Conservation (phyloP, 35 echinoderm and acorn worm species). For the Hemicentrotus pulcherrimus region DNA sequence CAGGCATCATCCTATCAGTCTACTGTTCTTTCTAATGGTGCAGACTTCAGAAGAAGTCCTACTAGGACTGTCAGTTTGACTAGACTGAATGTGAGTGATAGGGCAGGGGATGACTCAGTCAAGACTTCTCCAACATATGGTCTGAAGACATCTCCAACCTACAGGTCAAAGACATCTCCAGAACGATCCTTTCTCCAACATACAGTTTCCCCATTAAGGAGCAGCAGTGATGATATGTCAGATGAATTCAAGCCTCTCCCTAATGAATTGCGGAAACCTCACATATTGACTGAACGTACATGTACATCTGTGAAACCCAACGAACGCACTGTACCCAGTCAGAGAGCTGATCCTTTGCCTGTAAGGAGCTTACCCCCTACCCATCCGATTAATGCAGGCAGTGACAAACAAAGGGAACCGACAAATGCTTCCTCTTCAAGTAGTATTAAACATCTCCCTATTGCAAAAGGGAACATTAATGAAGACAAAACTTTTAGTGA, state of each 20-base stretch:
- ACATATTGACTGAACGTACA: not conserved
- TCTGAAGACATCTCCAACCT: not conserved
- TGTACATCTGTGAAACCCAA: not conserved
- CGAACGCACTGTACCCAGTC: not conserved
- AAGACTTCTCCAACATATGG: not conserved
- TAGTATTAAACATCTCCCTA: not conserved
- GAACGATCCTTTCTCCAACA: not conserved
- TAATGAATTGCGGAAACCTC: conserved; percentile 28
- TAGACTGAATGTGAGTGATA: not conserved
- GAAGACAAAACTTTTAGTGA: not conserved
- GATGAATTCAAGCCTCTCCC: conserved; percentile 40
- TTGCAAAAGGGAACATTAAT: not conserved
- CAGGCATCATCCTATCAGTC: not conserved
- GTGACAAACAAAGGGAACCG: not conserved
- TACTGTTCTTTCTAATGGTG: not conserved
- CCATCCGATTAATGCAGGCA: not conserved
- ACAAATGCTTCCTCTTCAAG: not conserved
- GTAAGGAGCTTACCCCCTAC: not conserved
- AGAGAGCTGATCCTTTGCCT: not conserved
- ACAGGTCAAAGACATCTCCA: not conserved
- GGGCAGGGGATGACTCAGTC: not conserved
- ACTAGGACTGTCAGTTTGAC: not conserved
- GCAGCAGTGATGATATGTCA: conserved; percentile 28
- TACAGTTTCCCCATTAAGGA: not conserved
- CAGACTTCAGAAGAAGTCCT: not conserved